Evolutionary conservation across 2,797 vertebrate species (phyloP).

Genomic region (Zalophus californianus): DNA sequence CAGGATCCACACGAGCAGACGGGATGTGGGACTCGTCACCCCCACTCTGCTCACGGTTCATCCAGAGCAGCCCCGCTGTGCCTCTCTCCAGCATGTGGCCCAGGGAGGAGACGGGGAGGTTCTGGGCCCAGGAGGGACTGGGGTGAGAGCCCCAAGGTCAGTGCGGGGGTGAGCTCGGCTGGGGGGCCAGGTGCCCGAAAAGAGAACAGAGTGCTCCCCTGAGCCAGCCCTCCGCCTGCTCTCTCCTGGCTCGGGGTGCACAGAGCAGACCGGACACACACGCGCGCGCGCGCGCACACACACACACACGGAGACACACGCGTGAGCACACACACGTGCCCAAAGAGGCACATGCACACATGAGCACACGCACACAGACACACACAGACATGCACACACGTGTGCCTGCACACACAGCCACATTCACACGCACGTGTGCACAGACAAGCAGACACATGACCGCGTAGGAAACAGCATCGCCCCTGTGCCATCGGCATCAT

Average conservation of each 20-base stretch:
- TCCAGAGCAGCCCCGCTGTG: fast-evolving
- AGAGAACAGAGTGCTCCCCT: too few species aligned
- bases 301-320: too few species aligned
- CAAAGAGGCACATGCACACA: fast-evolving
- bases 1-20: fast-evolving
- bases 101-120: not conserved
- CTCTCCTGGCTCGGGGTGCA: fast-evolving
- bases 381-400: not conserved
- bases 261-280: not conserved
- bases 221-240: not conserved
- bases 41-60: fast-evolving
- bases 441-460: not conserved
- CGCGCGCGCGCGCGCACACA: fast-evolving
- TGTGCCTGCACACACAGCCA: not conserved
- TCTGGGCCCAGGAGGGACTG: not conserved
- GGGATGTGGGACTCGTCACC: too few species aligned
- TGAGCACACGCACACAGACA: not conserved
- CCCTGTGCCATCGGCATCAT: fast-evolving
- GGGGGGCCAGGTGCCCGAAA: not conserved
- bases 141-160: too few species aligned
- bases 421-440: not conserved
- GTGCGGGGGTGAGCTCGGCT: fast-evolving
- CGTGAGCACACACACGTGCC: too few species aligned
- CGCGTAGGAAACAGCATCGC: not conserved
- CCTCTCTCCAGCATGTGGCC: not conserved